Evolutionary conservation across 2,113 vertebrate genomes (phyloP), one percentile per base, ranked within the genome.

Genomic region (Desmodus rotundus): DNA sequence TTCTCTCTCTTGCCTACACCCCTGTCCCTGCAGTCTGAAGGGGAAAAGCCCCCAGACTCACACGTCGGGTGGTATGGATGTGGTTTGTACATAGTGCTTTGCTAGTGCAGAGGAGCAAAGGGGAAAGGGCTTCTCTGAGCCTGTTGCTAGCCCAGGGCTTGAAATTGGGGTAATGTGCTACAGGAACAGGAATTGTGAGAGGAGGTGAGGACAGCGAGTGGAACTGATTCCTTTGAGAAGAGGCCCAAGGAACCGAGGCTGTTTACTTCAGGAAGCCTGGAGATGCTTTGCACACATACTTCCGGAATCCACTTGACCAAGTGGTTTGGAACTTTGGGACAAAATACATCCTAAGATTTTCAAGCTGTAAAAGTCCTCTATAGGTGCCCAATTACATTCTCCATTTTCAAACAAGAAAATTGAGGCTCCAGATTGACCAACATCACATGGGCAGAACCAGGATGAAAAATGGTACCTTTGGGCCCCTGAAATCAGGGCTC

Each of bases 111-210:
- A 97, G 97, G 91, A 98, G 84, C 4, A 28, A 72, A 52, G 98
- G 98, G 94, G 91, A 96, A 96, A 85, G 97, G 97, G 94, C 98
- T 97, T 97, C 87, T 94, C 36, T 36, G 93, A 98, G 95, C 92
- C 97, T 94, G 97, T 98, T 96, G 95, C 90, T 96, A 92, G 7
- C 67, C 90, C 94, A 83, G 98, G 95, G 91, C 98, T 97, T 97
- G 97, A 97, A 96, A 96, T 93, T 95, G 97, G 94, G 90, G 67
- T 4, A 22, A 58, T 82, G 33, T 31, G 28, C 15, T 43, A 20
- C 1, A 41, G 22, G 13, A 74, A 33, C 2, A 1, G 1, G 7
- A 12, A 28, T 52, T 54, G 41, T 33, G 20, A 76, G 82, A 65
- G 45, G 56, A 70, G 72, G 1, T 4, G 13, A 43, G 36, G 43